Percentiles rank a stretch among this genome's conserved stretches.
These are phyloP conservation scores for Scrobipalpa costella DNA, from an alignment of 2,888 invertebrate species.

Conservation along the genomic window DNA sequence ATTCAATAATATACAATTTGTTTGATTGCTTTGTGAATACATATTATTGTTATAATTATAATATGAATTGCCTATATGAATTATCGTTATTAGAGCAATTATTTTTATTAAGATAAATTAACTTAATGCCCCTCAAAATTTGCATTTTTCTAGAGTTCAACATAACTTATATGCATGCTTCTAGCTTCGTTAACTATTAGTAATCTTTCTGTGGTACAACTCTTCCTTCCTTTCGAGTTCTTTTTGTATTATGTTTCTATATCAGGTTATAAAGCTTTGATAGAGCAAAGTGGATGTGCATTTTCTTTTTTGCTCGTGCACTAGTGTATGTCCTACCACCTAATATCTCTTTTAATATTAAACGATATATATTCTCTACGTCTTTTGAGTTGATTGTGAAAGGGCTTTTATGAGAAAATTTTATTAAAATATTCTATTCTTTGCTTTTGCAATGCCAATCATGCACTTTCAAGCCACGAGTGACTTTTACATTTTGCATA, in stretches of 20 bases:
- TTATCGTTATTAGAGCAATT: no score
- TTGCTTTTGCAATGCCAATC: conserved; percentile 13
- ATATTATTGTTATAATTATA: conserved; percentile 13
- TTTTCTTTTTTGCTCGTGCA: neutral
- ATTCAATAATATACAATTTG: conserved; percentile 24
- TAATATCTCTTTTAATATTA: neutral
- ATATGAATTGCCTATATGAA: neutral
- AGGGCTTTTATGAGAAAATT: neutral
- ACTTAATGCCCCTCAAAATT: neutral
- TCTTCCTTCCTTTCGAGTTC: neutral
- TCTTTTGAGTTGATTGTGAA: neutral
- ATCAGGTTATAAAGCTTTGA: neutral
- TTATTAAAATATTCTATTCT: conserved; percentile 19
- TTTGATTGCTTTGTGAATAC: conserved; percentile 23
- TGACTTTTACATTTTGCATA: conserved; percentile 21
- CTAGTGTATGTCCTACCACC: neutral
- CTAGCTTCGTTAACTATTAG: conserved; percentile 6
- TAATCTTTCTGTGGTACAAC: conserved; percentile 1
- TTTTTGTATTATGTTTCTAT: neutral
- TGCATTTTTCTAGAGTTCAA: conserved; percentile 2
- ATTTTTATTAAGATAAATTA: no score
- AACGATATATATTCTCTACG: neutral
- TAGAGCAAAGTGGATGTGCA: neutral
- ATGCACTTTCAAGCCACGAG: conserved; percentile 16
- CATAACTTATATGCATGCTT: neutral